A percentile compares a stretch with the other conserved stretches of the same genome.
Evolutionary conservation across 2,888 invertebrate genomes (phyloP).

Genomic region (Nymphalis polychloros): DNA sequence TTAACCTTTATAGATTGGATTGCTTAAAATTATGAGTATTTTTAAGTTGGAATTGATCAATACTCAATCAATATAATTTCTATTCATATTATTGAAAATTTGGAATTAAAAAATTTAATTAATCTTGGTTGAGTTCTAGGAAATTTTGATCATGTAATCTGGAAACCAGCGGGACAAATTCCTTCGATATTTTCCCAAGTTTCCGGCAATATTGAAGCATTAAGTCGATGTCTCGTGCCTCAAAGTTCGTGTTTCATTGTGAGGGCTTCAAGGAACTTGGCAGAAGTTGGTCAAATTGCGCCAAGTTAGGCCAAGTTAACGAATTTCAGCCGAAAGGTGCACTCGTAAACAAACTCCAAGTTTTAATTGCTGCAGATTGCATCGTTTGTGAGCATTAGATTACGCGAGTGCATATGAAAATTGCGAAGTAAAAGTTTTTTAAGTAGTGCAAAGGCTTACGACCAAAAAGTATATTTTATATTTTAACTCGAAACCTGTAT

Average conservation of each 20-base stretch:
- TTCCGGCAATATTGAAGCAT: constrained; percentile 60
- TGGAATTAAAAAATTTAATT: background rate
- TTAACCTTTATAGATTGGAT: no score
- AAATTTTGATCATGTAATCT: constrained; percentile 13
- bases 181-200: constrained; percentile 42
- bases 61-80: background rate
- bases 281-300: constrained; percentile 26
- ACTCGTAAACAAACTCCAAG: constrained; percentile 72
- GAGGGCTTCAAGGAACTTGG: constrained; percentile 35
- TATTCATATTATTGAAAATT: background rate
- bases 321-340: constrained; percentile 71
- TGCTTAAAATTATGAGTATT: no score
- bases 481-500: background rate
- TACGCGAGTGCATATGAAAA: constrained; percentile 26
- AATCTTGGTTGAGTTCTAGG: constrained; percentile 7
- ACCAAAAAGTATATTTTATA: background rate
- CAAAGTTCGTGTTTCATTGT: constrained; percentile 63
- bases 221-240: constrained; percentile 45
- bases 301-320: constrained; percentile 37
- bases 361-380: constrained; percentile 74
- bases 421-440: constrained; percentile 22
- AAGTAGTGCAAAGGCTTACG: constrained; percentile 2
- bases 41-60: no score
- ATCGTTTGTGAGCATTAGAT: constrained; percentile 44
- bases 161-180: constrained; percentile 17